These are phyloP conservation scores for Spea bombifrons DNA, from an alignment of 2,113 vertebrate genomes.

Conservation along the genomic window DNA sequence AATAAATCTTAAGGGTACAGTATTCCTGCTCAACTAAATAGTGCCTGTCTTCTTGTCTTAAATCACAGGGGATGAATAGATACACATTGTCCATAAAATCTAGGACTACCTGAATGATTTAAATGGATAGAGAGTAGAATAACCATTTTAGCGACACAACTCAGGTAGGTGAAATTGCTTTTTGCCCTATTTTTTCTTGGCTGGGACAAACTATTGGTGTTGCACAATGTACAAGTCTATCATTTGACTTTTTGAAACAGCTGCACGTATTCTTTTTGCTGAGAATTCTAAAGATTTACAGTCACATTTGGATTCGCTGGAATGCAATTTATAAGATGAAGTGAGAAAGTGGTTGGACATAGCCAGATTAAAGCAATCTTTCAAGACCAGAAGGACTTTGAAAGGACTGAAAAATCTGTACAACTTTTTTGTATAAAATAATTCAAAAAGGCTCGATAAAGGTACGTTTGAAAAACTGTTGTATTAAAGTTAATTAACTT, in stretches of 20 bases:
- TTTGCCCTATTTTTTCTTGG: slow-evolving; percentile 16
- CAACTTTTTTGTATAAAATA: slow-evolving; percentile 33
- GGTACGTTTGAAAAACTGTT: slow-evolving; percentile 3
- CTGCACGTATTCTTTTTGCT: slow-evolving; percentile 27
- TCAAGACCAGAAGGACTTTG: slow-evolving; percentile 34
- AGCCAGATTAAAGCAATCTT: slow-evolving; percentile 46
- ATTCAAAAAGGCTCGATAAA: slow-evolving; percentile 34
- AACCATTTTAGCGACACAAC: slow-evolving; percentile 16
- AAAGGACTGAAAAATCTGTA: slow-evolving; percentile 28
- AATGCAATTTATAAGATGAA: slow-evolving; percentile 46
- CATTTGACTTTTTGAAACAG: slow-evolving; percentile 21
- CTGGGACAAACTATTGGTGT: slow-evolving; percentile 9
- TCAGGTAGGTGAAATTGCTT: slow-evolving; percentile 18
- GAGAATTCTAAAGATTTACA: slow-evolving; percentile 41
- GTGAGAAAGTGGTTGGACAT: slow-evolving; percentile 43
- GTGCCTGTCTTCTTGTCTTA: not conserved
- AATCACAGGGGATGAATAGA: not conserved
- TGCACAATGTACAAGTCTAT: slow-evolving; percentile 22
- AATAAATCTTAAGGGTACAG: no score
- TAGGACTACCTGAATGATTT: slow-evolving; percentile 5
- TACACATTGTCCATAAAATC: slow-evolving; percentile 12
- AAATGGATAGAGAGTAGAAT: slow-evolving; percentile 7
- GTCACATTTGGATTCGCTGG: slow-evolving; percentile 36
- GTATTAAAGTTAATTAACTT: not conserved
- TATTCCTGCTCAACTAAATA: no score